Evolutionary conservation across 92 coral and sea anemone species (phyloP), one percentile per base, ranked within the genome.

Genomic region (Zoanthus sociatus): DNA sequence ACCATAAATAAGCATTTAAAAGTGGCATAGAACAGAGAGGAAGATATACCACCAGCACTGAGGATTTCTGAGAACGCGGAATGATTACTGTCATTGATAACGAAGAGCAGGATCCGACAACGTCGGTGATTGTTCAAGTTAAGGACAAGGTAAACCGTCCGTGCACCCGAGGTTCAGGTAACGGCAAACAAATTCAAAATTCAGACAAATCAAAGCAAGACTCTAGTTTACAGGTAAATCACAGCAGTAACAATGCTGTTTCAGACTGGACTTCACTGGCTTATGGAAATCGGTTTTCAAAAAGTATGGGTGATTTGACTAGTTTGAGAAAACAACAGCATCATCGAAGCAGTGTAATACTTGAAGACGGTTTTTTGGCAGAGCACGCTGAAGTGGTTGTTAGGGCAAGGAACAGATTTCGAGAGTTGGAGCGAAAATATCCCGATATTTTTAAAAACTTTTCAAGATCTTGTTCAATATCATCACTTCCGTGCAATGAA

Each of bases 401-500:
- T 53, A 94, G 98, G 84, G 99, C 98, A 69, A 73, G 98, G 48
- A 87, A 89, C 45, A 90, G 95, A 79, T 95, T 97, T 73, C 95
- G 93, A 54, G 92, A 88, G 91, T 86, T 97, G 18, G 99, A 97
- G 84, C 88, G 92, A 6, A 97, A 97, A 84, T 97, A 97, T 53
- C 98, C 98, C 9, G 98, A 94, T 51, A 90, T 94, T 18, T 94
- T 94, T 87, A 88, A 90, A 76, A 85, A 92, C 71, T 90, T 88
- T 15, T 54, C 98, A 69, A 91, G 93, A 44, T 85, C 91, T 26
- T 78, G 91, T 15, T 94, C 95, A 71, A 63, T 90, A 15, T 71
- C 90, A 37, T 92, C 93, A 26, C 67, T 94, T 48, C 73, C 86
- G 73, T 71, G 21, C 66, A 46, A 53, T 81, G 60, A 46, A 66